Conservation (phyloP, 1,140 invertebrate species). For the Neocloeon triangulifer region DNA sequence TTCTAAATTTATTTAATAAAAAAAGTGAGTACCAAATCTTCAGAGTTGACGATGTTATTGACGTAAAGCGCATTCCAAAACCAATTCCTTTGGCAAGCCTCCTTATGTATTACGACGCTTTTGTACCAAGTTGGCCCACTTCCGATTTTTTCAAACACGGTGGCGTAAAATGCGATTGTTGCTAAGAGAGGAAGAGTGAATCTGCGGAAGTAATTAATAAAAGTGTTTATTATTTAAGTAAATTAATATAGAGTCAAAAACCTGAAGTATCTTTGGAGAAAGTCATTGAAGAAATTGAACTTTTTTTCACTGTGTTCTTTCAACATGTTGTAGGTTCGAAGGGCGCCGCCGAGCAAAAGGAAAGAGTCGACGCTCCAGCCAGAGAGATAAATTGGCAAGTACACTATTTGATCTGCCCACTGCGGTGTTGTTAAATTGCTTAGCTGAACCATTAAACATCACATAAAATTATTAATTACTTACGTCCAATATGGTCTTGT, state of each 20-base stretch:
- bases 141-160: slow-evolving; percentile 34
- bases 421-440: no score
- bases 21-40: no score
- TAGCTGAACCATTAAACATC: no score
- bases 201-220: no score
- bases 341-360: slow-evolving; percentile 7
- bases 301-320: slow-evolving; percentile 2
- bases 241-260: no score
- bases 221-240: no score
- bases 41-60: no score
- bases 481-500: no score
- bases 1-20: no score
- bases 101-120: slow-evolving; percentile 29
- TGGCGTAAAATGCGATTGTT: slow-evolving; percentile 41
- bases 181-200: slow-evolving; percentile 43
- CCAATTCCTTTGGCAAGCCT: slow-evolving; percentile 46
- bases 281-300: neutral
- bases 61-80: slow-evolving; percentile 66
- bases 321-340: slow-evolving; percentile 4
- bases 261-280: neutral
- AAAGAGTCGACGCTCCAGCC: slow-evolving; percentile 8
- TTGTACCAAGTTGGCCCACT: slow-evolving; percentile 40
- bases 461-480: no score
- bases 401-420: no score
- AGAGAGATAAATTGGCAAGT: no score